A percentile compares a stretch with the other conserved stretches of the same genome.
Conservation (phyloP, 2,888 invertebrate species). For the Erynnis tages region DNA sequence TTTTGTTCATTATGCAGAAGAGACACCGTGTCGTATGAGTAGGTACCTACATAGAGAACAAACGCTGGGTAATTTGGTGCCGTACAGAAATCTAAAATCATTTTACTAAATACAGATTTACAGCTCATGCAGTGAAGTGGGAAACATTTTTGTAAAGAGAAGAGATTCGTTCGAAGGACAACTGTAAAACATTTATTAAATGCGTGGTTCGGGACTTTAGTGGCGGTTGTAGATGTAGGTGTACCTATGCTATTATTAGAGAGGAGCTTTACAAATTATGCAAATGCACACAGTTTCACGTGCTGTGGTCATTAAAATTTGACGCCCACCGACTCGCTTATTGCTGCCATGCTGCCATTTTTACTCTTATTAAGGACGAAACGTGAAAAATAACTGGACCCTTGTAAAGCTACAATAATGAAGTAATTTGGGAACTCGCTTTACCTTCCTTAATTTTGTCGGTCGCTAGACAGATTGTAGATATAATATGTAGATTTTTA, state of each 20-base stretch:
- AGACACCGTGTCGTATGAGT: too few relatives aligned
- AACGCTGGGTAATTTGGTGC: too few relatives aligned
- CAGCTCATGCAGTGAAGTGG: too few relatives aligned
- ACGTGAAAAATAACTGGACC: conserved; percentile 22
- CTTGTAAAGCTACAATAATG: conserved; percentile 21
- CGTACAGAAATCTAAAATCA: too few relatives aligned
- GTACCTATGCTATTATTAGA: conserved; percentile 46
- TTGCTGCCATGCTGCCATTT: conserved; percentile 4
- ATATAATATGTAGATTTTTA: conserved; percentile 10
- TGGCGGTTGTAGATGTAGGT: too few relatives aligned
- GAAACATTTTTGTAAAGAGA: too few relatives aligned
- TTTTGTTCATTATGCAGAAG: too few relatives aligned
- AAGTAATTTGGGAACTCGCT: conserved; percentile 19
- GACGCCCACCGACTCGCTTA: conserved; percentile 43
- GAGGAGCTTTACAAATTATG: conserved; percentile 53
- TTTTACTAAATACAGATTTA: too few relatives aligned
- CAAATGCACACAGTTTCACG: conserved; percentile 46
- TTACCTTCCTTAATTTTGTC: conserved; percentile 21
- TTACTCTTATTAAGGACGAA: conserved; percentile 21
- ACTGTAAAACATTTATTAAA: neutral
- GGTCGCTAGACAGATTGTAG: conserved; percentile 10
- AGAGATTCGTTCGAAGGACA: too few relatives aligned
- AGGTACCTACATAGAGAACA: too few relatives aligned
- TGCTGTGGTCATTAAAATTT: conserved; percentile 54
- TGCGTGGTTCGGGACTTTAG: neutral